These are phyloP conservation scores for Dione juno DNA, from an alignment of 2,888 invertebrate species.

Conservation along the genomic window DNA sequence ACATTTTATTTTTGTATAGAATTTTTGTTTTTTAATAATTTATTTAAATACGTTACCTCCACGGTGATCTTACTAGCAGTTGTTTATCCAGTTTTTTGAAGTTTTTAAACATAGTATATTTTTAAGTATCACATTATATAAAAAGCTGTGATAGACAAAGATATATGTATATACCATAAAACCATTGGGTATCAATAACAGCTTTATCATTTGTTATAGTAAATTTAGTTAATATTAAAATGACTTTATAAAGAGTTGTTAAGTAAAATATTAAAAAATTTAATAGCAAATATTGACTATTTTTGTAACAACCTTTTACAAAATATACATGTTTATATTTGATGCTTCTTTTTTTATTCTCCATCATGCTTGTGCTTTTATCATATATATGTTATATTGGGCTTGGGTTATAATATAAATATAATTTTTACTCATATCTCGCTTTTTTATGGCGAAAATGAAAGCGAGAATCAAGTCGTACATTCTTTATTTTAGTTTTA, in stretches of 20 bases:
- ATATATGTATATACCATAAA: background rate
- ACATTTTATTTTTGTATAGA: conserved; percentile 3
- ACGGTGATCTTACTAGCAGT: background rate
- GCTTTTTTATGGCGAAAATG: no score
- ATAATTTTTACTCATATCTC: background rate
- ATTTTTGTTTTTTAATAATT: background rate
- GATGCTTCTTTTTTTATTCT: conserved; percentile 46
- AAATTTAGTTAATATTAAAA: background rate
- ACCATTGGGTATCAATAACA: background rate
- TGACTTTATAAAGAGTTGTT: background rate
- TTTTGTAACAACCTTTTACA: conserved; percentile 63
- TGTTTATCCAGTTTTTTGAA: background rate
- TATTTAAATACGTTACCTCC: background rate
- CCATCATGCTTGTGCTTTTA: conserved; percentile 19
- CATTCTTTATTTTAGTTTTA: no score
- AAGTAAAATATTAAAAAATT: conserved; percentile 36
- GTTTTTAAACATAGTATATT: background rate
- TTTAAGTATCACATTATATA: conserved; percentile 1
- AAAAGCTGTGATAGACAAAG: conserved; percentile 14
- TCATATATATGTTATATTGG: background rate
- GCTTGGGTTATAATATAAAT: background rate
- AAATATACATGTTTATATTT: conserved; percentile 50
- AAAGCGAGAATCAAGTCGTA: no score
- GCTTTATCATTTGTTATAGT: background rate
- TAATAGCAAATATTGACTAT: conserved; percentile 53